phyloP scores from a whole-genome alignment of 2,888 invertebrate genomes.

The Rhamphomyia laevipes region DNA sequence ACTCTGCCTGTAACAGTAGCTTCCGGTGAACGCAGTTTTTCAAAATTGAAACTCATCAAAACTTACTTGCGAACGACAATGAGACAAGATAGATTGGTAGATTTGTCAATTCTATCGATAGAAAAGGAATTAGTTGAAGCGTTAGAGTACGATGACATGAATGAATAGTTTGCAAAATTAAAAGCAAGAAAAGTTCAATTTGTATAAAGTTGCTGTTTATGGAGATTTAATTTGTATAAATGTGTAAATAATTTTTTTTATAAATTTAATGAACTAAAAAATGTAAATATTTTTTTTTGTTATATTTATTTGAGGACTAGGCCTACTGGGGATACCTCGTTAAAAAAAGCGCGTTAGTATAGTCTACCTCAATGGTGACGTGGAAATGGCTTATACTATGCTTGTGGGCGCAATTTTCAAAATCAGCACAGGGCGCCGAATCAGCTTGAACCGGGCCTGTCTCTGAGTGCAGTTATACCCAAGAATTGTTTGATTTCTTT shows the following conservation, averaged over 20 bases:
- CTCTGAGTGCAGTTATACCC: too few species aligned
- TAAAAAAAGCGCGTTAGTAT: not conserved
- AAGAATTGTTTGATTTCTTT: too few species aligned
- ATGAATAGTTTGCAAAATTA: not conserved
- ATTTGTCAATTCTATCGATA: slow-evolving; percentile 2
- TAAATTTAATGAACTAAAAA: not conserved
- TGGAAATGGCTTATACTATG: not conserved
- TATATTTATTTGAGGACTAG: not conserved
- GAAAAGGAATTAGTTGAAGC: slow-evolving; percentile 1
- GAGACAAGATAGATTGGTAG: slow-evolving; percentile 4
- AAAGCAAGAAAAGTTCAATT: not conserved
- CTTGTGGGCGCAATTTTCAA: not conserved
- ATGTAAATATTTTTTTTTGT: not conserved
- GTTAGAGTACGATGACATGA: not conserved
- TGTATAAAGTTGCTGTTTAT: not conserved
- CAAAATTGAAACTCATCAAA: slow-evolving; percentile 6
- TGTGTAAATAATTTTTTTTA: not conserved
- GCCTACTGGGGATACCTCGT: not conserved
- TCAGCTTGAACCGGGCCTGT: not conserved
- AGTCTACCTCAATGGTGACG: not conserved
- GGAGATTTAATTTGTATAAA: not conserved
- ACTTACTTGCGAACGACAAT: slow-evolving; percentile 3
- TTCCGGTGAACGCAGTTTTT: slow-evolving; percentile 5
- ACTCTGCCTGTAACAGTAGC: not conserved
- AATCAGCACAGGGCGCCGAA: not conserved